phyloP scores from a whole-genome alignment of 2,888 invertebrate species.

The Neria commutata region DNA sequence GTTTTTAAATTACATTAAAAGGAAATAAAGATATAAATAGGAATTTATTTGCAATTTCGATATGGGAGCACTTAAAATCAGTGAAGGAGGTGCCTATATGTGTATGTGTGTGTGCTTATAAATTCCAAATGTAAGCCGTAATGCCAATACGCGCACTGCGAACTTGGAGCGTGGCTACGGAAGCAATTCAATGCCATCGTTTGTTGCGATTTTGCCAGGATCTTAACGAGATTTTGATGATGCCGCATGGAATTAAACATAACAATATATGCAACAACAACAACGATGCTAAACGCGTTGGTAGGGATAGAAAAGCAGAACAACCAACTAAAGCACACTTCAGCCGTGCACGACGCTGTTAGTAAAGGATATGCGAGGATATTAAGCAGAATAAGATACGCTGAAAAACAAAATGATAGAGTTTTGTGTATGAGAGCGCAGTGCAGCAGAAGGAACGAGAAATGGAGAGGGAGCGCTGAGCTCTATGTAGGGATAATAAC shows the following conservation, averaged over 20 bases:
- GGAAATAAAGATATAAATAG: slow-evolving; percentile 11
- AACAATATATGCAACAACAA: slow-evolving; percentile 26
- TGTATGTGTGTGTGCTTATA: neutral
- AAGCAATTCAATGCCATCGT: slow-evolving; percentile 14
- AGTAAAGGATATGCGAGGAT: slow-evolving; percentile 17
- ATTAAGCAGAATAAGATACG: slow-evolving; percentile 31
- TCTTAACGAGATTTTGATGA: slow-evolving; percentile 53
- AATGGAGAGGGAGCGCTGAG: neutral
- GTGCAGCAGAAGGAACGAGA: neutral
- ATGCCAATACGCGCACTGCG: neutral
- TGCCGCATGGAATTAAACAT: slow-evolving; percentile 43
- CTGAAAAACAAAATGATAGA: slow-evolving; percentile 36
- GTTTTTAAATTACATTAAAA: slow-evolving; percentile 7
- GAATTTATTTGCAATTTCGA: slow-evolving; percentile 3
- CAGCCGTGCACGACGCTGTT: neutral
- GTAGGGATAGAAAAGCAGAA: slow-evolving; percentile 7
- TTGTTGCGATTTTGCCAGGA: slow-evolving; percentile 34
- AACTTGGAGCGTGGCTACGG: neutral
- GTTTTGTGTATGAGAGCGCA: slow-evolving; percentile 35
- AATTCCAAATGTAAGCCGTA: neutral
- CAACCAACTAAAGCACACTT: neutral
- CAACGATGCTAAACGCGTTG: too few relatives aligned
- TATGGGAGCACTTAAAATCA: slow-evolving; percentile 7
- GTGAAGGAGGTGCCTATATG: too few relatives aligned
- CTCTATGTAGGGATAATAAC: slow-evolving; percentile 34